phyloP scores from a whole-genome alignment of 2,797 vertebrate genomes.

The Sebastes cheni region DNA sequence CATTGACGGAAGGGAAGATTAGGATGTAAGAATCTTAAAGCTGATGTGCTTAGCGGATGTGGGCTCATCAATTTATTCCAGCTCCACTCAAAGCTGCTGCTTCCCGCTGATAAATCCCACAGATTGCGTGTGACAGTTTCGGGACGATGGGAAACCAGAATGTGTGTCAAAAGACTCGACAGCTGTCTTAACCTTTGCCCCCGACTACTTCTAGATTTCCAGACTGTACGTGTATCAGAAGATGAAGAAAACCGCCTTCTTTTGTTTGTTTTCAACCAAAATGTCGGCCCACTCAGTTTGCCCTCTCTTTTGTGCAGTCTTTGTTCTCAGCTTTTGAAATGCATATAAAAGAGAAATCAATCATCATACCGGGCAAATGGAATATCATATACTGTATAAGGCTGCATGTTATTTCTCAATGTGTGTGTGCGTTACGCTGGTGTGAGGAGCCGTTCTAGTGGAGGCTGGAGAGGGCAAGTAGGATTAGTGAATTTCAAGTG shows the following conservation, averaged over 20 bases:
- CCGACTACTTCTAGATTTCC: conserved; percentile 23
- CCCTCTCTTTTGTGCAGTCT: conserved; percentile 18
- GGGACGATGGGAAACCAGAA: conserved; percentile 36
- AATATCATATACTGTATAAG: neutral
- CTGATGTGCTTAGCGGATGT: conserved; percentile 61
- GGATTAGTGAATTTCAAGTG: conserved; percentile 74
- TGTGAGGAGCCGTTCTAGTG: conserved; percentile 24
- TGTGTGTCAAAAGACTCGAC: conserved; percentile 49
- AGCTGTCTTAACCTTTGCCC: conserved; percentile 46
- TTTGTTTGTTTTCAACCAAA: conserved; percentile 32
- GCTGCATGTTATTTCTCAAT: conserved; percentile 6
- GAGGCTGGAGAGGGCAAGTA: conserved; percentile 49
- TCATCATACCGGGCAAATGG: conserved; percentile 9
- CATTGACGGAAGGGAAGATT: conserved; percentile 52
- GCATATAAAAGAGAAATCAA: conserved; percentile 30
- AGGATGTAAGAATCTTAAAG: conserved; percentile 68
- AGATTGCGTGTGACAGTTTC: conserved; percentile 55
- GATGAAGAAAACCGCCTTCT: conserved; percentile 4
- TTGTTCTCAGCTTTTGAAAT: conserved; percentile 30
- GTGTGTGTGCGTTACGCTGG: neutral
- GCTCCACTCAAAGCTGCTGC: conserved; percentile 48
- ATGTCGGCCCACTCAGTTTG: neutral
- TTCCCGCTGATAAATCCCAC: conserved; percentile 53
- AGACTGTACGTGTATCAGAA: conserved; percentile 13
- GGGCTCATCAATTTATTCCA: conserved; percentile 54